Base-by-base conservation (phyloP, 2,113 vertebrate species). In the Suricata suricatta region DNA sequence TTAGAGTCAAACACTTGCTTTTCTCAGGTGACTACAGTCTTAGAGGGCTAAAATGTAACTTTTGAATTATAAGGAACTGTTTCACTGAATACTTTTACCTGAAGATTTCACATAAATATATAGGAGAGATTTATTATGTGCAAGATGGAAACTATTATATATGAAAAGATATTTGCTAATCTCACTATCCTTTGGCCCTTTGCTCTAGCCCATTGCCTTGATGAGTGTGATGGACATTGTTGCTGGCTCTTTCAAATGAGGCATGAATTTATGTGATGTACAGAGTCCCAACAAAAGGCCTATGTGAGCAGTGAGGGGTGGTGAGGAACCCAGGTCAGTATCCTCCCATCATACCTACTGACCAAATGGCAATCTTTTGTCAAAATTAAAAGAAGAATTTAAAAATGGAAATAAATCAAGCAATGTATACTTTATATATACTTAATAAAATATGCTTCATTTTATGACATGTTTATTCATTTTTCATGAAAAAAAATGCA, bases 401-500 rank as follows among this genome's bases (percentile, higher is more conserved):
- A 52, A 52, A 92, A 38, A 38, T 63, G 38, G 33, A 47, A 71
- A 63, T 60, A 50, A 60, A 13, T 50, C 38, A 50, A 33, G 25
- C 9, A 21, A 13, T 33, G 4, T 69, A 17, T 27, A 72, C 54
- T 76, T 60, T 25, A 27, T 4, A 47, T 25, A 57, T 7, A 85
- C n/a, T 84, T 76, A 44, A 69, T 68, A 57, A 88, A 38, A 80
- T 47, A 71, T 44, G 8, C 64, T 94, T 29, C 52, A 50, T 83
- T 72, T 72, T 72, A 60, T 38, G 19, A 63, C 44, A 44, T 44
- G 11, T 33, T 80, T 72, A 13, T 82, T 50, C 7, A 64, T 76
- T 90, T 96, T 82, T 44, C 90, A 93, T 84, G 69, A 68, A 64
- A 94, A 94, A 79, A 66, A 69, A 10, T 57, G 33, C 21, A 76